phyloP scores from a whole-genome alignment of 92 coral and sea anemone species.

The Diadumene lineata region DNA sequence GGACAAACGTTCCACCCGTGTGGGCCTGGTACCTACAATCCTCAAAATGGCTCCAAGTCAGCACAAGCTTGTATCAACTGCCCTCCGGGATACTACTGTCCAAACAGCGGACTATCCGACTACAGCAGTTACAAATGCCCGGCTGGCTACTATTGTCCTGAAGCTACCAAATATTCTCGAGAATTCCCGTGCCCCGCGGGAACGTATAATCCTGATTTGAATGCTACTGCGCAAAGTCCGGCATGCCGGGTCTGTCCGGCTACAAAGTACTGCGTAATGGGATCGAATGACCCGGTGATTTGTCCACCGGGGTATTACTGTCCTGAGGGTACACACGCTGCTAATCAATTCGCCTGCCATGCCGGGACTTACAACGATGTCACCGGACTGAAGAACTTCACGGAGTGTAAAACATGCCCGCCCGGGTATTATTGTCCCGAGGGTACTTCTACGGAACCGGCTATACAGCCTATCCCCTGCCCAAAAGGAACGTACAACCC shows the following conservation, averaged over 20 bases:
- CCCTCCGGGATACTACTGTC: conserved; percentile 89
- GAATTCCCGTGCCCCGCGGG: conserved; percentile 99
- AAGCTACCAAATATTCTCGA: conserved; percentile 78
- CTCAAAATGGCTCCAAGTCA: conserved; percentile 68
- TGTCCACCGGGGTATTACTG: conserved; percentile 97
- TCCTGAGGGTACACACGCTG: conserved; percentile 86
- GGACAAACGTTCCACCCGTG: conserved; percentile 87
- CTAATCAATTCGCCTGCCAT: conserved; percentile 87
- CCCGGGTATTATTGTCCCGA: conserved; percentile 96
- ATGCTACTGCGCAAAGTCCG: conserved; percentile 65
- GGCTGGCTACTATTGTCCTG: conserved; percentile 91
- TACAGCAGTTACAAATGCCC: conserved; percentile 67
- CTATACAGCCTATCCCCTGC: conserved; percentile 81
- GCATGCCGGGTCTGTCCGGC: conserved; percentile 90
- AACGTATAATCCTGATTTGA: conserved; percentile 72
- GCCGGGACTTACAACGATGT: conserved; percentile 88
- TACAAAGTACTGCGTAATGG: conserved; percentile 77
- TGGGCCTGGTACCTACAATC: conserved; percentile 88
- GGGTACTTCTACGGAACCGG: conserved; percentile 85
- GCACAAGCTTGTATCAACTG: conserved; percentile 66
- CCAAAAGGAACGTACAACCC: conserved; percentile 98
- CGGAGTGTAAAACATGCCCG: conserved; percentile 84
- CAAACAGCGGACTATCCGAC: conserved; percentile 73
- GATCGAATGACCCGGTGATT: conserved; percentile 59
- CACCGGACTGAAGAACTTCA: conserved; percentile 74